phyloP scores from a whole-genome alignment of 2,888 invertebrate genomes.

The Meiosimyza decipiens region DNA sequence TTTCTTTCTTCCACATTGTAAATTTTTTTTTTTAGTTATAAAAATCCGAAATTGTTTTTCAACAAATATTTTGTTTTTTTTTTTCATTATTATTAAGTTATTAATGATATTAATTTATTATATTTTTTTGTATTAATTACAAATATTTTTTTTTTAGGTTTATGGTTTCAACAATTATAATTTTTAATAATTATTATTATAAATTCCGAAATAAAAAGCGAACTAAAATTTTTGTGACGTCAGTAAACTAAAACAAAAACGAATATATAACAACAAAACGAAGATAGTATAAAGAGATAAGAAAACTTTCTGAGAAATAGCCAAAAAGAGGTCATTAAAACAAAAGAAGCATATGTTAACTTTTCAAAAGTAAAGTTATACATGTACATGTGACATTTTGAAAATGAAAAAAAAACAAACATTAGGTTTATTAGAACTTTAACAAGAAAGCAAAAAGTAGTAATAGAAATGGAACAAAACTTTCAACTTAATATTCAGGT shows the following conservation, averaged over 20 bases:
- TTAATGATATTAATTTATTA: too few species aligned
- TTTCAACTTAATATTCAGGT: conserved; percentile 55
- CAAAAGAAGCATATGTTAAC: conserved; percentile 35
- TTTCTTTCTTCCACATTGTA: neutral
- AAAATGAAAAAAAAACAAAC: conserved; percentile 31
- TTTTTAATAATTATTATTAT: conserved; percentile 56
- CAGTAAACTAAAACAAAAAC: conserved; percentile 57
- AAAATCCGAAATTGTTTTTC: neutral
- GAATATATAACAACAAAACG: conserved; percentile 38
- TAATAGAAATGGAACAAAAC: conserved; percentile 30
- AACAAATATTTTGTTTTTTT: neutral
- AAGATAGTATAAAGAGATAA: neutral
- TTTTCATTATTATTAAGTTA: neutral
- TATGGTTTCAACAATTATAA: neutral
- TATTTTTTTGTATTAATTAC: too few species aligned
- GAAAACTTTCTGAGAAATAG: conserved; percentile 29
- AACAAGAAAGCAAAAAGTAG: conserved; percentile 28
- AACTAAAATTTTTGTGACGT: conserved; percentile 66
- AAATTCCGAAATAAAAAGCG: conserved; percentile 63
- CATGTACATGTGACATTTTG: conserved; percentile 12
- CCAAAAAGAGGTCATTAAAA: conserved; percentile 36
- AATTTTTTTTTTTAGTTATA: neutral
- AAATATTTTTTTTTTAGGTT: neutral
- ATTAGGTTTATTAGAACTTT: neutral
- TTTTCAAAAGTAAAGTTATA: conserved; percentile 33